These are phyloP conservation scores for Dinocampus coccinellae DNA, from an alignment of 2,888 invertebrate species.

Conservation along the genomic window DNA sequence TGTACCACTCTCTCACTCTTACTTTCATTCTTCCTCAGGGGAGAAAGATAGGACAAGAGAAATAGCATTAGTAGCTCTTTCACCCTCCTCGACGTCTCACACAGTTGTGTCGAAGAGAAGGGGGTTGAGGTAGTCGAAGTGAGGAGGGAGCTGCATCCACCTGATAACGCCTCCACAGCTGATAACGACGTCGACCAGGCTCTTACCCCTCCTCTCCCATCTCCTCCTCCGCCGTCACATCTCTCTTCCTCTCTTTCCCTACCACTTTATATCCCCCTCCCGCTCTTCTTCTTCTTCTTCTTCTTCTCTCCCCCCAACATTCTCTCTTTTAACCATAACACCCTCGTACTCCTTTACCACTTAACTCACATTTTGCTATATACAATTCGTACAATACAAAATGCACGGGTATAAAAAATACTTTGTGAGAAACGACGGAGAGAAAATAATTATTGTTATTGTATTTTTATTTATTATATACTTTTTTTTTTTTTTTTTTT, in stretches of 20 bases:
- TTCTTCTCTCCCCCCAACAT: no score
- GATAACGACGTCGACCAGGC: slow-evolving; percentile 67
- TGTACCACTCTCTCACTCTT: slow-evolving; percentile 41
- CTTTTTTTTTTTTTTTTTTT: no score
- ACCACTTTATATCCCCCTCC: no score
- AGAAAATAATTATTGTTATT: no score
- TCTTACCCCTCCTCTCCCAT: slow-evolving; percentile 50
- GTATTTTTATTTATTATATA: no score
- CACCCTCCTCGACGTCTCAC: slow-evolving; percentile 39
- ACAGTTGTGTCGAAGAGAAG: slow-evolving; percentile 27
- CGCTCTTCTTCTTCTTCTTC: no score
- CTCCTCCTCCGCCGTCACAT: slow-evolving; percentile 35
- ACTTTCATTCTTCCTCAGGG: slow-evolving; percentile 34
- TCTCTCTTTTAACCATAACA: no score
- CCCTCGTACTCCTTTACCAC: slow-evolving; percentile 21
- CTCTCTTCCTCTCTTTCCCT: slow-evolving; percentile 23
- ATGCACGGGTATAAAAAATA: slow-evolving; percentile 8
- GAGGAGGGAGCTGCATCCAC: slow-evolving; percentile 66
- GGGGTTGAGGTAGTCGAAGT: slow-evolving; percentile 38
- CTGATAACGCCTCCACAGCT: slow-evolving; percentile 65
- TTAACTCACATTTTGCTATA: slow-evolving; percentile 21
- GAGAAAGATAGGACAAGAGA: slow-evolving; percentile 43
- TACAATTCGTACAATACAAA: slow-evolving; percentile 15
- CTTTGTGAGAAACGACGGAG: not conserved
- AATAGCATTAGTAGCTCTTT: slow-evolving; percentile 38